Evolutionary conservation across 1,140 invertebrate species (phyloP).

Genomic region (Adoxophyes honmai): DNA sequence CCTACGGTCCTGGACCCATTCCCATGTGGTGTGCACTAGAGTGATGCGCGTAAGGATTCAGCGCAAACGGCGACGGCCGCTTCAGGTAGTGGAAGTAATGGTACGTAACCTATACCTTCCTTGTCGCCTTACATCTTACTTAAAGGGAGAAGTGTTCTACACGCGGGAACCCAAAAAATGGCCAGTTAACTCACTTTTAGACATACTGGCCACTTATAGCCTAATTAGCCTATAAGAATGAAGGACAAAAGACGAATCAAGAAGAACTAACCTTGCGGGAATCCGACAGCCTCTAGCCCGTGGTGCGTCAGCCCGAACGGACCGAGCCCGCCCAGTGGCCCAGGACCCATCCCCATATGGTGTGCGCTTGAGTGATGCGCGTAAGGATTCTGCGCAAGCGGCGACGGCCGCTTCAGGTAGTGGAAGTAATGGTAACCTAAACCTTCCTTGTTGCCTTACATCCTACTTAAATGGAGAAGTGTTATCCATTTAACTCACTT

Average conservation of each 20-base stretch:
- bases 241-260: background rate
- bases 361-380: conserved; percentile 66
- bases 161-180: conserved; percentile 74
- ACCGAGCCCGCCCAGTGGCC: conserved; percentile 57
- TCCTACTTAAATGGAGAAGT: too few relatives aligned
- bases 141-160: too few relatives aligned
- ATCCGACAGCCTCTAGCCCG: conserved; percentile 70
- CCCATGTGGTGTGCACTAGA: conserved; percentile 68
- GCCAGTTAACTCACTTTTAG: too few relatives aligned
- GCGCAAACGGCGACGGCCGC: conserved; percentile 62
- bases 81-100: conserved; percentile 75
- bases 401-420: conserved; percentile 69
- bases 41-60: conserved; percentile 69
- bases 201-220: too few relatives aligned
- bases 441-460: too few relatives aligned
- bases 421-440: conserved; percentile 75
- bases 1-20: conserved; percentile 63
- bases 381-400: conserved; percentile 66
- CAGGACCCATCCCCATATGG: conserved; percentile 70
- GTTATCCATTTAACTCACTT: too few relatives aligned
- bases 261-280: conserved; percentile 67
- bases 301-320: conserved; percentile 72
- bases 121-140: too few relatives aligned
- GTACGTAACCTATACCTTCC: too few relatives aligned
- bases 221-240: too few relatives aligned